Percentiles rank a stretch among this genome's conserved stretches.
Evolutionary conservation across 2,797 vertebrate genomes (phyloP).

Genomic region (Acipenser ruthenus): DNA sequence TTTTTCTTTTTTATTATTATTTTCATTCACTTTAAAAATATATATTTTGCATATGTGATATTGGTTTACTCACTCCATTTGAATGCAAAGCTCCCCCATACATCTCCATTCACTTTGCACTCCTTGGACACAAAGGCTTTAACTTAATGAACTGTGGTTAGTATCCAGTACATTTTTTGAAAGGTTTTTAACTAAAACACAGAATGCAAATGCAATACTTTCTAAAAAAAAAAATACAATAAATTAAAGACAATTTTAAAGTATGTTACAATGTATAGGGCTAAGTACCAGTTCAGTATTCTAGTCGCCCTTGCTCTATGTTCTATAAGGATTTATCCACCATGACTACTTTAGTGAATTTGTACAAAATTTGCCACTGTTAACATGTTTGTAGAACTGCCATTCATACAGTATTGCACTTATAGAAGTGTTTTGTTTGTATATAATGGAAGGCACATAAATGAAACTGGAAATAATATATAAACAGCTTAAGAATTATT

Average conservation of each 20-base stretch:
- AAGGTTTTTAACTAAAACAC: slow-evolving; percentile 37
- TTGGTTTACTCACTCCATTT: slow-evolving; percentile 43
- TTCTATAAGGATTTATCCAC: slow-evolving; percentile 40
- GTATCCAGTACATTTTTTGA: slow-evolving; percentile 49
- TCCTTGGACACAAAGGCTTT: slow-evolving; percentile 55
- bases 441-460: slow-evolving; percentile 27
- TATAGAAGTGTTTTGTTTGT: not conserved
- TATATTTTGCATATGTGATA: slow-evolving; percentile 39
- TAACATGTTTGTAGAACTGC: slow-evolving; percentile 40
- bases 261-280: slow-evolving; percentile 43
- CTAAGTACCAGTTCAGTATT: slow-evolving; percentile 45
- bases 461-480: slow-evolving; percentile 33
- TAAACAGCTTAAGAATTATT: slow-evolving; percentile 39
- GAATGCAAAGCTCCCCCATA: slow-evolving; percentile 31
- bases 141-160: slow-evolving; percentile 41
- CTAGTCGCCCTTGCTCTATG: slow-evolving; percentile 46
- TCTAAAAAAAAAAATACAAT: slow-evolving; percentile 36
- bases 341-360: slow-evolving; percentile 23
- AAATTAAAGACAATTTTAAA: slow-evolving; percentile 25
- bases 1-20: slow-evolving; percentile 39
- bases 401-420: slow-evolving; percentile 21
- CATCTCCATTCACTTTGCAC: slow-evolving; percentile 44
- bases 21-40: slow-evolving; percentile 13
- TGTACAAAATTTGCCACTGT: slow-evolving; percentile 50
- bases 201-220: slow-evolving; percentile 54